phyloP scores from a whole-genome alignment of 2,888 invertebrate species.

The Meliscaeva auricollis region DNA sequence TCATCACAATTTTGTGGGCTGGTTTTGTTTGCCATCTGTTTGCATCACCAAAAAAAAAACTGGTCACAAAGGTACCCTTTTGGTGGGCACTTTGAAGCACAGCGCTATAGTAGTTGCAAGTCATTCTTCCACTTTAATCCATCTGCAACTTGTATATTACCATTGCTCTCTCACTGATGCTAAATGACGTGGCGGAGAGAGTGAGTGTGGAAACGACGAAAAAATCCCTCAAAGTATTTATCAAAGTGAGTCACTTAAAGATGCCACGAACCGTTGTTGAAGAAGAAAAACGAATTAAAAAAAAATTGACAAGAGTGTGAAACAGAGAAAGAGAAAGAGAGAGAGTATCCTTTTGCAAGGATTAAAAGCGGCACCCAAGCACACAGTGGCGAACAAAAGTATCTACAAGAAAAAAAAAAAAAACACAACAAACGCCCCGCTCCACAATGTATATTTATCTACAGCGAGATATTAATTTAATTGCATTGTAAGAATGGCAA shows the following conservation, averaged over 20 bases:
- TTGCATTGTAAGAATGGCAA: conserved; percentile 74
- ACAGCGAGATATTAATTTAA: conserved; percentile 73
- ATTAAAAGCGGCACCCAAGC: conserved; percentile 38
- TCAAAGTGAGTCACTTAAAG: conserved; percentile 73
- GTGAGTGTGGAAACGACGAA: background rate
- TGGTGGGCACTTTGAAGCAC: conserved; percentile 52
- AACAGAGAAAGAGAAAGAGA: conserved; percentile 48
- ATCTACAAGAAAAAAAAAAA: background rate
- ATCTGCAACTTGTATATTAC: conserved; percentile 38
- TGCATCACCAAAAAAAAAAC: conserved; percentile 12
- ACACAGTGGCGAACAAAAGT: conserved; percentile 31
- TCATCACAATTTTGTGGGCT: conserved; percentile 74
- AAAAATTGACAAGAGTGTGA: conserved; percentile 52
- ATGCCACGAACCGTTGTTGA: conserved; percentile 60
- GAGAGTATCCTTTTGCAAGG: conserved; percentile 44
- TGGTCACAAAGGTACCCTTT: conserved; percentile 73
- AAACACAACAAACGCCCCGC: conserved; percentile 15
- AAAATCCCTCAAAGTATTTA: conserved; percentile 62
- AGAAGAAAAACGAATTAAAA: too few species aligned
- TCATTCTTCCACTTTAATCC: conserved; percentile 50
- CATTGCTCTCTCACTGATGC: background rate
- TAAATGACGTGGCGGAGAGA: conserved; percentile 26
- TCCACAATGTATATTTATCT: conserved; percentile 67
- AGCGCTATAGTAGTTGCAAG: conserved; percentile 21
- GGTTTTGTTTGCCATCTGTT: conserved; percentile 51